Percentiles rank a stretch among this genome's conserved stretches.
phyloP scores from a whole-genome alignment of 2,888 invertebrate species.

The Stratiomys singularior region DNA sequence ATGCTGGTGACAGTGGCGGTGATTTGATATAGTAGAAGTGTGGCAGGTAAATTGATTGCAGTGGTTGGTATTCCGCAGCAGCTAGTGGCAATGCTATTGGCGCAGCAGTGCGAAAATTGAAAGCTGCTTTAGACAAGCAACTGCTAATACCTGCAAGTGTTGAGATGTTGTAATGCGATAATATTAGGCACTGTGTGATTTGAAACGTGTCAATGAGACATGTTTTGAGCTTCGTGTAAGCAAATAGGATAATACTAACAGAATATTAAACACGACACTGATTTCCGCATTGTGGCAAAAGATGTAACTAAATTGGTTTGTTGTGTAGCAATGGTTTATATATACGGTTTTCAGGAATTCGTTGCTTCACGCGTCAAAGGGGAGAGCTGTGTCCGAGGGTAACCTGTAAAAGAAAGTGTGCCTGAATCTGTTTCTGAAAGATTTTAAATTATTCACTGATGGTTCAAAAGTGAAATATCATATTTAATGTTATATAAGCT shows the following conservation, averaged over 20 bases:
- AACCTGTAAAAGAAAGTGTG: too few relatives aligned
- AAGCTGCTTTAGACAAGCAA: neutral
- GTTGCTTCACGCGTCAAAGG: neutral
- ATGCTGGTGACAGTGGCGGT: neutral
- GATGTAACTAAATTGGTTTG: conserved; percentile 7
- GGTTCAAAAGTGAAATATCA: too few relatives aligned
- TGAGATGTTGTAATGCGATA: neutral
- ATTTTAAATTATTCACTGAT: too few relatives aligned
- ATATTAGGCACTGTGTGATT: neutral
- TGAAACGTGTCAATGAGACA: conserved; percentile 12
- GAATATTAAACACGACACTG: conserved; percentile 10
- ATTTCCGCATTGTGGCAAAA: conserved; percentile 10
- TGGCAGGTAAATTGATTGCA: conserved; percentile 5
- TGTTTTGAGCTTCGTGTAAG: neutral
- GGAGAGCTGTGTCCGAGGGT: too few relatives aligned
- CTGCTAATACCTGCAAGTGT: neutral
- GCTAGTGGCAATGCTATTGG: neutral
- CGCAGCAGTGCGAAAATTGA: neutral
- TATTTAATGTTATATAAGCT: too few relatives aligned
- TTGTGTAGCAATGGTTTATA: neutral
- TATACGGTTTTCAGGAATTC: neutral
- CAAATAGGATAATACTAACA: conserved; percentile 18
- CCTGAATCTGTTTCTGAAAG: too few relatives aligned
- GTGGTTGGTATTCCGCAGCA: neutral
- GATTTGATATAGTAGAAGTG: conserved; percentile 1